phyloP scores from a whole-genome alignment of 2,888 invertebrate species.

The Cylloceria caligata region DNA sequence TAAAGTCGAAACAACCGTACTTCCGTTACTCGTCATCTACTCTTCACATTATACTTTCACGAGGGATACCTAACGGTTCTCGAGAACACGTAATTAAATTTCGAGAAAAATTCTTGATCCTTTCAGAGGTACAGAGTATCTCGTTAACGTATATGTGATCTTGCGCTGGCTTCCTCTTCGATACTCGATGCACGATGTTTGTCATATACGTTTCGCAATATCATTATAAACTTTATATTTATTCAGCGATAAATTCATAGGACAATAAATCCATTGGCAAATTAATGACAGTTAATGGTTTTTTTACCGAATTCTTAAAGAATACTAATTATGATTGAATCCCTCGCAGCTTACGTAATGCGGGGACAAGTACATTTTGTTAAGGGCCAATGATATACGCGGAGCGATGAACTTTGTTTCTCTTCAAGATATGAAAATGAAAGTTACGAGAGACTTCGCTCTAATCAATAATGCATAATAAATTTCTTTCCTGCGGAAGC shows the following conservation, averaged over 20 bases:
- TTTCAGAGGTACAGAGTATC: neutral
- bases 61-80: conserved; percentile 22
- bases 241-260: neutral
- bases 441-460: too few relatives aligned
- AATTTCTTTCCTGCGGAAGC: too few relatives aligned
- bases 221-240: neutral
- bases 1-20: conserved; percentile 23
- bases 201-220: neutral
- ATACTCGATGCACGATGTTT: neutral
- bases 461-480: too few relatives aligned
- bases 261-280: neutral
- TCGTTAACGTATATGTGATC: neutral
- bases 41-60: conserved; percentile 53
- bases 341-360: too few relatives aligned
- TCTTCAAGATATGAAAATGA: too few relatives aligned
- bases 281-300: neutral
- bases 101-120: conserved; percentile 12
- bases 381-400: too few relatives aligned
- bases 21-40: conserved; percentile 33
- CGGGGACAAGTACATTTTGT: too few relatives aligned
- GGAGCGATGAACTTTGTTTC: too few relatives aligned
- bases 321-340: too few relatives aligned
- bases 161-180: neutral
- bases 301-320: neutral
- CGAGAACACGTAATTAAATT: conserved; percentile 42